Evolutionary conservation across 2,797 vertebrate species (phyloP), one percentile per base, ranked within the genome.

Genomic region (Fundulus diaphanus): DNA sequence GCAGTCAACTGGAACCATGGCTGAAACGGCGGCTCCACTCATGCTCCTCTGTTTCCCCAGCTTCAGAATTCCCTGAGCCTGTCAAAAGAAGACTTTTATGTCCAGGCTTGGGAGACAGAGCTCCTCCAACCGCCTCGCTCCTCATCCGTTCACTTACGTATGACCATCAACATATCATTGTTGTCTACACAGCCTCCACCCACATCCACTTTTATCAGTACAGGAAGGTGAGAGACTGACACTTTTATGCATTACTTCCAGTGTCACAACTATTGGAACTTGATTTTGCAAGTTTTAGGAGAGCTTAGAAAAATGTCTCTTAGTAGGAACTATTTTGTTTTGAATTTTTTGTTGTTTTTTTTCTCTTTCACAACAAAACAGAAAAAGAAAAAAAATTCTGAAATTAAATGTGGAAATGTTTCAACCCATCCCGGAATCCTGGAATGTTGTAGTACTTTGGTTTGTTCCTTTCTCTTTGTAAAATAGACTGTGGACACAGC

Each of bases 371-470:
- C 90, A 93, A 87, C 88, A 82, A 92, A 90, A 90, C 65, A 77
- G 85, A 73, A 85, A 85, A 87, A 40, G 20, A 66, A 78, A 82
- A 79, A 83, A 75, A 73, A 73, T 82, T 65, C 85, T 84, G 84
- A 83, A 93, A 95, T 95, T 94, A 94, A 95, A 94, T 93, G 90
- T 94, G 89, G 89, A 91, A 82, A 90, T 87, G 78, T 88, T 90
- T 85, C 90, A 83, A 85, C 81, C 83, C 79, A 89, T 90, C 72
- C 85, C 88, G 83, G 75, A 85, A 77, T 85, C 71, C 59, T 63
- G 59, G 59, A 63, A 63, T 70, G 56, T 59, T 81, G 83, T 89
- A 84, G 72, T 85, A 76, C 68, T 82, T 86, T 71, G 48, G 70
- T 84, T 80, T 80, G 74, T 86, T 83, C 59, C 72, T 87, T 82